These are phyloP conservation scores for Isaurus tuberculatus DNA, from an alignment of 92 coral and sea anemone species.

Conservation along the genomic window DNA sequence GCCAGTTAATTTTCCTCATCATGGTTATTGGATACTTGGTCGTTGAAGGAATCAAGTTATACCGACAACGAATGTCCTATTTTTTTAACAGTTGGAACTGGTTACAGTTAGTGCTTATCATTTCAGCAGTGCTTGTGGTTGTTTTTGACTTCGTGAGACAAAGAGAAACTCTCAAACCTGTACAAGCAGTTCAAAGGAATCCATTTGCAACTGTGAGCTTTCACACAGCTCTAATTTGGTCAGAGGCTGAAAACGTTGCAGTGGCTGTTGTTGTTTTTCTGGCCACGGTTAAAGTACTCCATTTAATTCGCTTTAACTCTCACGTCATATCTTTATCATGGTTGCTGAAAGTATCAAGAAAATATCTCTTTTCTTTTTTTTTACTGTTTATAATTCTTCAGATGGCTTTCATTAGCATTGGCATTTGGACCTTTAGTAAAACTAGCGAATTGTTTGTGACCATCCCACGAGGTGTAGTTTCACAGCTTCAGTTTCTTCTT, in stretches of 20 bases:
- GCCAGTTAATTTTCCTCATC: conserved; percentile 30
- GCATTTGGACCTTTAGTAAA: conserved; percentile 45
- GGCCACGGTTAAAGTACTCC: conserved; percentile 31
- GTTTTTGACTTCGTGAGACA: conserved; percentile 37
- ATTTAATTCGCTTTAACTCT: conserved; percentile 29
- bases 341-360: conserved; percentile 31
- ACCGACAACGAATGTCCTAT: conserved; percentile 30
- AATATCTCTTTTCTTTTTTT: conserved; percentile 29
- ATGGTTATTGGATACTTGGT: conserved; percentile 52
- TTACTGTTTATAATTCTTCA: conserved; percentile 29
- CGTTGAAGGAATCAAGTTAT: conserved; percentile 39
- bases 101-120: conserved; percentile 46
- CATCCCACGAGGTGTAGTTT: neutral
- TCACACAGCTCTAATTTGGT: conserved; percentile 41
- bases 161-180: neutral
- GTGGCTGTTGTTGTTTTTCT: conserved; percentile 34
- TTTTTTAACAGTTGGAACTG: conserved; percentile 44
- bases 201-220: conserved; percentile 48
- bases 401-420: conserved; percentile 49
- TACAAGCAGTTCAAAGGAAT: conserved; percentile 35
- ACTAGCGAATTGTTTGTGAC: conserved; percentile 45
- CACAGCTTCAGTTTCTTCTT: conserved; percentile 36
- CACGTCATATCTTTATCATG: conserved; percentile 38
- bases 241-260: conserved; percentile 32
- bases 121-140: conserved; percentile 27